Conservation (phyloP, 2,113 vertebrate genomes). For the Arvicanthis niloticus region DNA sequence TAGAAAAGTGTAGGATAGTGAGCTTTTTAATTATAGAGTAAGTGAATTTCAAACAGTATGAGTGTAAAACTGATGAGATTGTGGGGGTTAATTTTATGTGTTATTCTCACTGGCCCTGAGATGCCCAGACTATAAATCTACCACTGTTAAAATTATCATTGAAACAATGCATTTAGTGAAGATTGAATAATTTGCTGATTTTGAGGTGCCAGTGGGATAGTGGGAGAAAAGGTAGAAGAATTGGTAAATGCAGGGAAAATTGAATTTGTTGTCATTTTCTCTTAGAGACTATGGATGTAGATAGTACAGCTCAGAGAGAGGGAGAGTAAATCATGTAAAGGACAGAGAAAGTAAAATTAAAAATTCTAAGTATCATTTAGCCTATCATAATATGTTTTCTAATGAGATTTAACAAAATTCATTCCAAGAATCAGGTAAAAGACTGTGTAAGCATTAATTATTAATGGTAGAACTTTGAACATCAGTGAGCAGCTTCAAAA, state of each 20-base stretch:
- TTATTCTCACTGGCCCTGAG: too few relatives aligned
- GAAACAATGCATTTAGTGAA: too few relatives aligned
- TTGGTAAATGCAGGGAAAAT: background rate
- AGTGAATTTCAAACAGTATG: too few relatives aligned
- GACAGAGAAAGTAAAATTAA: background rate
- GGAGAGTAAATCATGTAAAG: background rate
- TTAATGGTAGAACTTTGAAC: background rate
- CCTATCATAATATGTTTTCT: background rate
- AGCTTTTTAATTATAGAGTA: background rate
- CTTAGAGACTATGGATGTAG: background rate
- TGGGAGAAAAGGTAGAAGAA: fast-evolving
- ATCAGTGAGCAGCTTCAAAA: slow-evolving; percentile 36
- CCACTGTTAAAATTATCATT: too few relatives aligned
- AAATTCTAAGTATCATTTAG: background rate
- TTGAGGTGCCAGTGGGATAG: background rate
- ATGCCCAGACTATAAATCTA: too few relatives aligned
- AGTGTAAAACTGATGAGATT: too few relatives aligned
- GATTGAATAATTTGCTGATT: background rate
- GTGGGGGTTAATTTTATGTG: too few relatives aligned
- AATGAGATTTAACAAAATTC: background rate
- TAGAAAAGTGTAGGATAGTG: background rate
- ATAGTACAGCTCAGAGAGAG: background rate
- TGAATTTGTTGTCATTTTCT: background rate
- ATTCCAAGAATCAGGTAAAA: background rate
- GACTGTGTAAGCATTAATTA: slow-evolving; percentile 18